Base-by-base conservation (phyloP, 2,797 vertebrate genomes). In the Eptatretus atami region DNA sequence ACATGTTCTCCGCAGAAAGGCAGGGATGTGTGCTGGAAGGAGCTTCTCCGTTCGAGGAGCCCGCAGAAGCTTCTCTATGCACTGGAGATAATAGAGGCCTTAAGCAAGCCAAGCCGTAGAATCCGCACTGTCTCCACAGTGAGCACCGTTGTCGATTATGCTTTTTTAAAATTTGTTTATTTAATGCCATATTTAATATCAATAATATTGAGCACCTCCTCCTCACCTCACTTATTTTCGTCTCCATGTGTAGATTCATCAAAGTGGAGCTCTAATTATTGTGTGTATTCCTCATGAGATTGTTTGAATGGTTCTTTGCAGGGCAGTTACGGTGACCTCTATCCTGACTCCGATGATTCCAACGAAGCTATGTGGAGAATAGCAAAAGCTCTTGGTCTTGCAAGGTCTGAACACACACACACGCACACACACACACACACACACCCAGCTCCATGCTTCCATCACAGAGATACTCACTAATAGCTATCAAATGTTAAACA, bases 381-480 rank as follows among this genome's bases (percentile, higher is more conserved):
- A 95, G 88, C 77, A 98, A 98, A 76, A 98, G 93, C 76, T 84
- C 82, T 0, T 98, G 90, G 90, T 95, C 87, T 75, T 94, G 90
- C 81, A 98, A 98, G 84, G 90, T 95, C 31, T 44, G 31, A 44
- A 44, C 31, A 44, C 4, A 5, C 31, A 44, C 31, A 44, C 31
- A 44, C 19, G 3, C 31, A 44, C 4, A 5, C 31, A 44, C 31
- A 44, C 4, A 44, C 31, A 44, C 31, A 44, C 6, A 44, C 31
- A 44, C 31, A 19, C 31, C 31, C 31, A 44, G 31, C 31, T 44
- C 31, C 31, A 44, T 44, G 31, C 31, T 2, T 44, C 31, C 31
- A 44, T 44, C 31, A 44, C 31, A 44, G 6, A 44, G 31, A 44
- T 44, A 8, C 31, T 44, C 31, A 44, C 31, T 44, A 2, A 4